phyloP scores from a whole-genome alignment of 2,797 vertebrate species.

The Gobio occitaniae region DNA sequence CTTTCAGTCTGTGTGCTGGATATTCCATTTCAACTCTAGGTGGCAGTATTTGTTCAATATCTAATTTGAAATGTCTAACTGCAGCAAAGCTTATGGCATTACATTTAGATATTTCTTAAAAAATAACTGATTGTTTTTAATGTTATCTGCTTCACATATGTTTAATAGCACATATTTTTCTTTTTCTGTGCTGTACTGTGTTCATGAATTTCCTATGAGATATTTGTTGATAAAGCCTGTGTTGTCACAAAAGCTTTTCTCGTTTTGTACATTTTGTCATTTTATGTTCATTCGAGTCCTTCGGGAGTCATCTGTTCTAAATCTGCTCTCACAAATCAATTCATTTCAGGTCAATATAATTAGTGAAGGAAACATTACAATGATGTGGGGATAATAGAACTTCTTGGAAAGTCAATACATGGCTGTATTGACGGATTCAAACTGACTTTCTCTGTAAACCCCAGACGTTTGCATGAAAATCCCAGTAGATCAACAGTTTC shows the following conservation, averaged over 20 bases:
- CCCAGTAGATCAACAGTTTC: background rate
- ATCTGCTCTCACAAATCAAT: background rate
- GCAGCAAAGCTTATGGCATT: background rate
- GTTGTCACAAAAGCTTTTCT: background rate
- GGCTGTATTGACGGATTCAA: background rate
- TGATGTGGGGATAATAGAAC: background rate
- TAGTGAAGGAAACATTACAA: background rate
- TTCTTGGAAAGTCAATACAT: background rate
- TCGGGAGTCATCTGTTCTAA: slow-evolving; percentile 23
- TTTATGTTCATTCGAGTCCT: background rate
- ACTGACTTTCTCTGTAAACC: background rate
- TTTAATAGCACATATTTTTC: background rate
- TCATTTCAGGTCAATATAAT: background rate
- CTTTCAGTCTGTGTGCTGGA: background rate
- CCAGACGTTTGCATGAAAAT: background rate
- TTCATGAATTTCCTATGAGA: background rate
- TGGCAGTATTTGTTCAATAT: slow-evolving; percentile 31
- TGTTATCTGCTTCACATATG: background rate
- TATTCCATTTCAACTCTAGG: slow-evolving; percentile 1
- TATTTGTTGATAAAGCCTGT: background rate
- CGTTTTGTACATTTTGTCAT: background rate
- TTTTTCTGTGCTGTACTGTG: background rate
- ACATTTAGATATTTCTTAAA: background rate
- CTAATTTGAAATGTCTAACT: background rate
- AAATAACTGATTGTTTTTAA: background rate